Conservation (phyloP, 2,797 vertebrate genomes). For the Miichthys miiuy region DNA sequence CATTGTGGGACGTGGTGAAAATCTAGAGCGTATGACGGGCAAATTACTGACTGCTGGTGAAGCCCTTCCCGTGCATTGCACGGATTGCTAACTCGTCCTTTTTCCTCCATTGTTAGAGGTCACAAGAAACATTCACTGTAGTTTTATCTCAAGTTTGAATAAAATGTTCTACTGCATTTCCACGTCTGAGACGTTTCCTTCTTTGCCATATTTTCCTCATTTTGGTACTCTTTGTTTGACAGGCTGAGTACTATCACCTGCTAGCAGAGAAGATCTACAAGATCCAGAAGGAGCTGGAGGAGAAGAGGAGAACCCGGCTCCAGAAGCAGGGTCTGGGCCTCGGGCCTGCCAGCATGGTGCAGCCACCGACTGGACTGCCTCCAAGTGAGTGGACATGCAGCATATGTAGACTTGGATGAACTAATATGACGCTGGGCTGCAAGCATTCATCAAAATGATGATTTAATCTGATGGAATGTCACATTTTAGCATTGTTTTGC, state of each 20-base stretch:
- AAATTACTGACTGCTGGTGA: neutral
- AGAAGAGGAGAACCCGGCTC: constrained; percentile 95
- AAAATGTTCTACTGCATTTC: neutral
- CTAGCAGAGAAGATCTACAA: constrained; percentile 98
- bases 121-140: neutral
- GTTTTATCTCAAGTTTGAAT: neutral
- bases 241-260: constrained; percentile 98
- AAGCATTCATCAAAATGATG: constrained; percentile 14
- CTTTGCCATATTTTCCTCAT: neutral
- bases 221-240: constrained; percentile 9
- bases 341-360: constrained; percentile 79
- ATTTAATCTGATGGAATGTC: neutral
- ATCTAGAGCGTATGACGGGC: neutral
- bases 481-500: constrained; percentile 15
- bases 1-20: neutral
- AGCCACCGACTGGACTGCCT: constrained; percentile 87
- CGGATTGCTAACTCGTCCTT: neutral
- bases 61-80: neutral
- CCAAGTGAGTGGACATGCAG: constrained; percentile 87
- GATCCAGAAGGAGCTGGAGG: constrained; percentile 97
- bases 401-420: constrained; percentile 13
- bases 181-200: neutral
- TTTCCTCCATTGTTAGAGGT: neutral
- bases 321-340: constrained; percentile 93
- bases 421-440: constrained; percentile 6